Percentiles rank a stretch among this genome's conserved stretches.
Conservation (phyloP, 1,140 invertebrate genomes). For the Octopus sinensis region DNA sequence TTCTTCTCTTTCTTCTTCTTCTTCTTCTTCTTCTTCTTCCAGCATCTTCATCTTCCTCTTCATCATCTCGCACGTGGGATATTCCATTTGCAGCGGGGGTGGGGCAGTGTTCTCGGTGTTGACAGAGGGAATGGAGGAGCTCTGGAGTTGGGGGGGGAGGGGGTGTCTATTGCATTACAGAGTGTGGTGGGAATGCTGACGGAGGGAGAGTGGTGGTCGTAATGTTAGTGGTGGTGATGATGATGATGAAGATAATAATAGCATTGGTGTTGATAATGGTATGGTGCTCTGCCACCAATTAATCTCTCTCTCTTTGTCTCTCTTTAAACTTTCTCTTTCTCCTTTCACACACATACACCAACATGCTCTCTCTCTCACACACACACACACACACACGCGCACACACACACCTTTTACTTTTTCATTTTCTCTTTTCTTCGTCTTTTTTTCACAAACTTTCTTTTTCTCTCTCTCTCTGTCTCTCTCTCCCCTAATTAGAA, state of each 20-base stretch:
- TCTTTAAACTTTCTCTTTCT: neutral
- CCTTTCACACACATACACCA: neutral
- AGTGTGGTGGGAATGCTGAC: no score
- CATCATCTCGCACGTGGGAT: no score
- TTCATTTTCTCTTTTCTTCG: neutral
- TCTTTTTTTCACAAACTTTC: neutral
- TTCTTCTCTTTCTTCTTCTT: neutral
- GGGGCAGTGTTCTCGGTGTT: no score
- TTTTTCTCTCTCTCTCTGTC: neutral
- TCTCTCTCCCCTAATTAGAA: neutral
- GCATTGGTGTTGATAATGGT: no score
- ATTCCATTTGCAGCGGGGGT: no score
- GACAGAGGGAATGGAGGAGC: no score
- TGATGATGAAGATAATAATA: no score
- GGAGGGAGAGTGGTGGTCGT: no score
- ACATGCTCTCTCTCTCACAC: neutral
- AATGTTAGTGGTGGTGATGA: no score
- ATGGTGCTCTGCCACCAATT: no score
- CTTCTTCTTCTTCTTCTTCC: neutral
- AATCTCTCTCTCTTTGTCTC: neutral
- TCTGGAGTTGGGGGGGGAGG: no score
- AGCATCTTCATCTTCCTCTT: neutral
- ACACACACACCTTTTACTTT: neutral
- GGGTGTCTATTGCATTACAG: no score
- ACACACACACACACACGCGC: neutral